Evolutionary conservation across 2,113 vertebrate genomes (phyloP).

Genomic region (Motacilla alba): DNA sequence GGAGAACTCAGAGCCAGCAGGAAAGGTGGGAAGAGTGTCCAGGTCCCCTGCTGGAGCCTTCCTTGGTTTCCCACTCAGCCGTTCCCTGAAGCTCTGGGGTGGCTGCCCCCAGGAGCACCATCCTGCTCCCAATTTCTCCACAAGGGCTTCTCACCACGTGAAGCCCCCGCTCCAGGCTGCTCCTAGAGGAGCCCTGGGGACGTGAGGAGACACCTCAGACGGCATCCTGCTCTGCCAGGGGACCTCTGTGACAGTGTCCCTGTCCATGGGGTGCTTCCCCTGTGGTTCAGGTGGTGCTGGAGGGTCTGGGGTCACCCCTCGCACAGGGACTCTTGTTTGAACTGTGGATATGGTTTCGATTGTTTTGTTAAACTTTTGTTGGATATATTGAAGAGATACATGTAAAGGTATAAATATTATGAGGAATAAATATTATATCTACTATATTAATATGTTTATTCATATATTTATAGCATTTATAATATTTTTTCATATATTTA

Average conservation of each 20-base stretch:
- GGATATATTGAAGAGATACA: not conserved
- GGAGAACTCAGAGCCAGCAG: not conserved
- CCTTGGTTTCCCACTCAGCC: not conserved
- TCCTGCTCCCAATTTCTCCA: not conserved
- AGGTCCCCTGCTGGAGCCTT: not conserved
- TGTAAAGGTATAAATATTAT: no score
- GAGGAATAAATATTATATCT: no score
- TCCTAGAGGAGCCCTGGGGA: not conserved
- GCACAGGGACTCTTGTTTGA: not conserved
- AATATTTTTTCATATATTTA: no score
- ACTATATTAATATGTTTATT: no score
- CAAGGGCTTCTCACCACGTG: not conserved
- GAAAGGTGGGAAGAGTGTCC: not conserved
- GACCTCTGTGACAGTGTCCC: not conserved
- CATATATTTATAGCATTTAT: no score
- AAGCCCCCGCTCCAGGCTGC: not conserved
- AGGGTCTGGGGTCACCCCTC: not conserved
- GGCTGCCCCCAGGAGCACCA: fast-evolving
- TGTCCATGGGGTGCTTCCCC: fast-evolving
- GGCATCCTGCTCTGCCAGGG: fast-evolving
- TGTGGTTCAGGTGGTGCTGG: fast-evolving
- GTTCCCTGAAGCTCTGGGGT: not conserved
- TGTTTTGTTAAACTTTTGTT: not conserved
- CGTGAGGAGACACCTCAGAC: not conserved
- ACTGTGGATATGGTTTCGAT: not conserved